Base-by-base conservation (phyloP, 2,888 invertebrate species). In the Ophion slaviceki region DNA sequence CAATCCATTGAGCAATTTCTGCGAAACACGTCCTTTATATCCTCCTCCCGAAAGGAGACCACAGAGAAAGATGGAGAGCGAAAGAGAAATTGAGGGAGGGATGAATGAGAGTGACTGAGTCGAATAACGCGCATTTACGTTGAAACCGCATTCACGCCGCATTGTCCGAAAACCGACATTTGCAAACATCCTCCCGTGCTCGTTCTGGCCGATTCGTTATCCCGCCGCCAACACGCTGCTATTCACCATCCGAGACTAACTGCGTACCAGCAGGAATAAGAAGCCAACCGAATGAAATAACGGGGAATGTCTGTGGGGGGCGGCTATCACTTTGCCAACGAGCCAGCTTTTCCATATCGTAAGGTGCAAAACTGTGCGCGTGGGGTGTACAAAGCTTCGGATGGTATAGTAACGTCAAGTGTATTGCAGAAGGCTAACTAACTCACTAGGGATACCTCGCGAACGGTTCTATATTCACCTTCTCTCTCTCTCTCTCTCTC, bases 101-200 rank as follows among this genome's bases (percentile, higher is more conserved):
- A 84, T 75, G 74, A 64, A 71, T 88, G 14, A 47, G 14, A 47
- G 14, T 47, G 14, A 47, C 10, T 11, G 14, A 11, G 14, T 47
- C 47, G 47, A 14, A 47, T 47, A 47, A 14, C 47, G 47, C 47
- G 47, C 47, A 89, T 87, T 88, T 87, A 74, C 67, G 77, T 68
- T 81, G 78, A 81, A 84, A 61, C 62, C 80, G 64, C 47, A 47
- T 47, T 47, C 47, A 47, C 47, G 47, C 11, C 14, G 47, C 47
- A 47, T 47, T 47, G 47, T 47, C 68, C 78, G 75, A 75, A 78
- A 78, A 78, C 74, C 68, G 67, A 81, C 74, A 75, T 75, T 70
- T 74, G 81, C 75, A 79, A 81, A 85, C 78, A 85, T 81, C 57
- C 78, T 66, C 28, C 70, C 47, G 11, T 14, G 11, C 47, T 68